Percentiles rank a stretch among this genome's conserved stretches.
Conservation (phyloP, 2,888 invertebrate species). For the Monoplex corrugatus region DNA sequence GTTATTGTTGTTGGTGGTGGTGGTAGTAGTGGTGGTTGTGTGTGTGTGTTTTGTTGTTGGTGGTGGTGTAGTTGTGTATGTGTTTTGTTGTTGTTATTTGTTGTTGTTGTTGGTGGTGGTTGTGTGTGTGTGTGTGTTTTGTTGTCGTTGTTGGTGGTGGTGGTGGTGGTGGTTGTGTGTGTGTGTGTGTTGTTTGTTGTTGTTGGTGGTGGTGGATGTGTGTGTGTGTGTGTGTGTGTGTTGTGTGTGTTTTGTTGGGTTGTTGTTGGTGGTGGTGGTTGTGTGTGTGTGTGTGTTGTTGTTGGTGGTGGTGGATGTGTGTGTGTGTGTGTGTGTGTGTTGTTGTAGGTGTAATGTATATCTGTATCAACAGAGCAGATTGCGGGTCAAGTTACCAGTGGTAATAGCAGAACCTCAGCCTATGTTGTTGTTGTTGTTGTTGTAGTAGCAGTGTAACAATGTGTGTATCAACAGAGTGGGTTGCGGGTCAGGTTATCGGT, state of each 20-base stretch:
- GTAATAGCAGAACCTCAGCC: slow-evolving; percentile 41
- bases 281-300: neutral
- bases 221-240: neutral
- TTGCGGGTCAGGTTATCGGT: slow-evolving; percentile 23
- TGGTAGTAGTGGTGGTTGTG: neutral
- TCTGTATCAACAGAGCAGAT: neutral
- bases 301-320: neutral
- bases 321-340: neutral
- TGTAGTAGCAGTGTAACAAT: slow-evolving; percentile 42
- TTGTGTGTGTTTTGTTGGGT: neutral
- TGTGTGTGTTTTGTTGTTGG: neutral
- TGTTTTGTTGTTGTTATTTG: neutral
- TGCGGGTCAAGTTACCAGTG: slow-evolving; percentile 28
- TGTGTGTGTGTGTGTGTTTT: neutral
- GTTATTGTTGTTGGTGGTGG: neutral
- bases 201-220: neutral
- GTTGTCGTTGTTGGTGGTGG: neutral
- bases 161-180: neutral
- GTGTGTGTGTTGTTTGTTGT: neutral
- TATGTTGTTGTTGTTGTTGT: neutral
- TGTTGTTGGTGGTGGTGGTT: neutral
- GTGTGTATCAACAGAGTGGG: neutral
- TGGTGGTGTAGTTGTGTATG: neutral
- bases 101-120: neutral
- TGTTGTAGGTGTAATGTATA: slow-evolving; percentile 17